A percentile compares a stretch with the other conserved stretches of the same genome.
Conservation (phyloP, 2,113 vertebrate species). For the Hypanus sabinus region DNA sequence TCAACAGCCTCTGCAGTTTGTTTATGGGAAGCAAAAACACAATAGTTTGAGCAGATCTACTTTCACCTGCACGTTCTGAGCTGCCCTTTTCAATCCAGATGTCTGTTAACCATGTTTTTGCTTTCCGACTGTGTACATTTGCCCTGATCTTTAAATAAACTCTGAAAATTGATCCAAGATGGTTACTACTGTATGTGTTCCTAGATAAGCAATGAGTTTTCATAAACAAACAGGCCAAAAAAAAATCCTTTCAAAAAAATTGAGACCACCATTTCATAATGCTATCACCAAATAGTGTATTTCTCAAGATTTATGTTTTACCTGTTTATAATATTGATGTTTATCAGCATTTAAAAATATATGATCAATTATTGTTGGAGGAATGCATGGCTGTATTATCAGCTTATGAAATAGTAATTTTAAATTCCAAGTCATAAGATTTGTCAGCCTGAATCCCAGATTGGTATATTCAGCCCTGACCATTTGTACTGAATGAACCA, state of each 20-base stretch:
- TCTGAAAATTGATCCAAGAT: not conserved
- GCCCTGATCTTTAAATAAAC: slow-evolving; percentile 24
- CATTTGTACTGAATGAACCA: not conserved
- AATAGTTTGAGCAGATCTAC: not conserved
- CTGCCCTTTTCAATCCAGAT: not conserved
- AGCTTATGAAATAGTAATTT: not conserved
- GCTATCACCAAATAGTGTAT: not conserved
- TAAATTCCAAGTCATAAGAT: not conserved
- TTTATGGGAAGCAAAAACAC: not conserved
- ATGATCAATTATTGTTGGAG: not conserved
- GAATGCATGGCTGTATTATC: not conserved
- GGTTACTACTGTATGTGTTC: not conserved
- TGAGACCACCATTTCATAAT: not conserved
- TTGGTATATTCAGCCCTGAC: not conserved
- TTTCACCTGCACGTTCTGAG: not conserved
- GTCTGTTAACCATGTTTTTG: not conserved
- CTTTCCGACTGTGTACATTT: not conserved
- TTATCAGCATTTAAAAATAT: not conserved
- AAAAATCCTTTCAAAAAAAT: not conserved
- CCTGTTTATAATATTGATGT: not conserved
- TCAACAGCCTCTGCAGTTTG: not conserved
- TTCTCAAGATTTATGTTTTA: not conserved
- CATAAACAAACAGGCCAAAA: not conserved
- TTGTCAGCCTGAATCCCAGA: not conserved
- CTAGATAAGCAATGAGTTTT: not conserved